Base-by-base conservation (phyloP, 2,797 vertebrate species). In the Selene dorsalis region DNA sequence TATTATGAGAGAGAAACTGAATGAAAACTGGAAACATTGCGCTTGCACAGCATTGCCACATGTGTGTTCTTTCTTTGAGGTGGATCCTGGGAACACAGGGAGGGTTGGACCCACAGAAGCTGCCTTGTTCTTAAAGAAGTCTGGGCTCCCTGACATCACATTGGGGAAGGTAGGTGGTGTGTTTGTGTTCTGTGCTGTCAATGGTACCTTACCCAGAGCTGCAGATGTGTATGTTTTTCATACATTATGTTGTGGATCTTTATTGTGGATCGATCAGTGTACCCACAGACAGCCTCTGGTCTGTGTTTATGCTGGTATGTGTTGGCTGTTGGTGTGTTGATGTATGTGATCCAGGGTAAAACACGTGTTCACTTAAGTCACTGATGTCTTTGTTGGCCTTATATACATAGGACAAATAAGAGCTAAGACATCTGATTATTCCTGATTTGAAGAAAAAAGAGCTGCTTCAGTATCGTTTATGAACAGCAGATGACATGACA, bases 81-180 rank as follows among this genome's bases (percentile, higher is more conserved):
- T 99, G 71, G 98, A 99, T 89, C 98, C 98, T n/a, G 84, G 96
- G 2, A 96, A 97, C 52, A 96, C 96, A 0, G 98, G 98, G 28
- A 95, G 96, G 91, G 95, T 99, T 1, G 97, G 96, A 69, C 97
- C 98, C 12, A 96, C 93, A n/a, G 98, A 99, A 88, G 98, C 97
- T 53, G 98, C 98, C 0, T 92, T 98, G 67, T 99, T 99, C 79
- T 94, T 99, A 60, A 99, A 99, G 89, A 98, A 97, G 84, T 99
- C 98, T 0, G 96, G 97, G 18, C 96, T 99, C 8, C 95, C 97
- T 24, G 98, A 99, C 80, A 83, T 95, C 67, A 93, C 95, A 20
- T 87, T 99, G 80, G 97, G 98, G 87, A 99, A 99, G 95, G 98
- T 99, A 91, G 26, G 95, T 83, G 14, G 43, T 60, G 26, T 43